Evolutionary conservation across 2,888 invertebrate genomes (phyloP).

Genomic region (Formica aserva): DNA sequence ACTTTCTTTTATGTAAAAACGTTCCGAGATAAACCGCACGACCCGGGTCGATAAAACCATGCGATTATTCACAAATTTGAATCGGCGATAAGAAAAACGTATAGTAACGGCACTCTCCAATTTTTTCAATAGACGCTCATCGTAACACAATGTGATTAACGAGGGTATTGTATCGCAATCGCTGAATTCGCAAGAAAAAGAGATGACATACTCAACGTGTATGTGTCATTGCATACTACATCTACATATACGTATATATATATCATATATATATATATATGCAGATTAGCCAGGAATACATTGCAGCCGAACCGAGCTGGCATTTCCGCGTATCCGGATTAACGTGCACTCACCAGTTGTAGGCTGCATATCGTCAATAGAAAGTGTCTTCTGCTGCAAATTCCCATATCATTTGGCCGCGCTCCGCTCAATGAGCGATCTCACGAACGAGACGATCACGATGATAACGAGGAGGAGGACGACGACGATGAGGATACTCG

Average conservation of each 20-base stretch:
- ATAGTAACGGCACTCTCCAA: constrained; percentile 6
- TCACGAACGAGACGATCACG: constrained; percentile 49
- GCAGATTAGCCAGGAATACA: background rate
- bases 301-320: background rate
- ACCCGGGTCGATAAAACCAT: constrained; percentile 65
- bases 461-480: constrained; percentile 49
- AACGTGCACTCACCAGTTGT: constrained; percentile 84
- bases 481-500: constrained; percentile 42
- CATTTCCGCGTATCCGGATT: background rate
- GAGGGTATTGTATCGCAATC: constrained; percentile 1
- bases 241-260: background rate
- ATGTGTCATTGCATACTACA: background rate
- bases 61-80: constrained; percentile 52
- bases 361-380: constrained; percentile 85
- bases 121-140: constrained; percentile 15
- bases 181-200: background rate
- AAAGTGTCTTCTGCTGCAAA: constrained; percentile 86
- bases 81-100: constrained; percentile 40
- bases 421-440: constrained; percentile 47
- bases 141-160: background rate
- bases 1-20: background rate
- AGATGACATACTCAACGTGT: background rate
- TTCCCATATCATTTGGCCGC: constrained; percentile 84
- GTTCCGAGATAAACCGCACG: constrained; percentile 55
- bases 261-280: background rate